Evolutionary conservation across 2,888 invertebrate genomes (phyloP).

Genomic region (Caenorhabditis virilis): DNA sequence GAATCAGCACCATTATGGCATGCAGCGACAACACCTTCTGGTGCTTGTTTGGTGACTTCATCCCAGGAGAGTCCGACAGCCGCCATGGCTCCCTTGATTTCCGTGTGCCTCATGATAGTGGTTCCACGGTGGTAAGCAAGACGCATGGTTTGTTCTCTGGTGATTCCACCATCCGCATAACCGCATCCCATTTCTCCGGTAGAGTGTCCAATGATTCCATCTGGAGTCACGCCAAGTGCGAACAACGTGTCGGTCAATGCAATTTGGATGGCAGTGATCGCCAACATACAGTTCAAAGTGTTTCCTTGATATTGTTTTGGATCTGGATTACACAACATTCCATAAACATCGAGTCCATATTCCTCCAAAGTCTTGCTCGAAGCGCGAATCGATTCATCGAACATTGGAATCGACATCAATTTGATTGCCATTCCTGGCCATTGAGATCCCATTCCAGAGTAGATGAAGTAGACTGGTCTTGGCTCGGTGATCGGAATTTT

Average conservation of each 20-base stretch:
- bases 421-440: slow-evolving; percentile 93
- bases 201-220: slow-evolving; percentile 95
- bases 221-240: slow-evolving; percentile 79
- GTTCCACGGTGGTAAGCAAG: slow-evolving; percentile 91
- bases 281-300: slow-evolving; percentile 86
- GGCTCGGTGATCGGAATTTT: slow-evolving; percentile 65
- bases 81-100: slow-evolving; percentile 78
- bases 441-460: slow-evolving; percentile 97
- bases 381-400: slow-evolving; percentile 78
- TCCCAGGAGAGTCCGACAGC: slow-evolving; percentile 87
- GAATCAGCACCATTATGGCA: slow-evolving; percentile 94
- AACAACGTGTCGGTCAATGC: slow-evolving; percentile 87
- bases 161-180: slow-evolving; percentile 93
- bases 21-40: slow-evolving; percentile 82
- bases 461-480: slow-evolving; percentile 85
- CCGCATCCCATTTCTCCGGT: slow-evolving; percentile 90
- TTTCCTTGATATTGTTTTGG: slow-evolving; percentile 76
- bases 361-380: slow-evolving; percentile 75
- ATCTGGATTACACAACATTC: slow-evolving; percentile 77
- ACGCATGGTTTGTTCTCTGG: slow-evolving; percentile 88
- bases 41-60: slow-evolving; percentile 76
- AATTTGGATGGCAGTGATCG: slow-evolving; percentile 93
- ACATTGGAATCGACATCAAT: slow-evolving; percentile 81
- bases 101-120: slow-evolving; percentile 61
- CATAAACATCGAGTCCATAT: slow-evolving; percentile 82